Evolutionary conservation across 2,888 invertebrate species (phyloP), one percentile per base, ranked within the genome.

Genomic region (Piscicola geometra): DNA sequence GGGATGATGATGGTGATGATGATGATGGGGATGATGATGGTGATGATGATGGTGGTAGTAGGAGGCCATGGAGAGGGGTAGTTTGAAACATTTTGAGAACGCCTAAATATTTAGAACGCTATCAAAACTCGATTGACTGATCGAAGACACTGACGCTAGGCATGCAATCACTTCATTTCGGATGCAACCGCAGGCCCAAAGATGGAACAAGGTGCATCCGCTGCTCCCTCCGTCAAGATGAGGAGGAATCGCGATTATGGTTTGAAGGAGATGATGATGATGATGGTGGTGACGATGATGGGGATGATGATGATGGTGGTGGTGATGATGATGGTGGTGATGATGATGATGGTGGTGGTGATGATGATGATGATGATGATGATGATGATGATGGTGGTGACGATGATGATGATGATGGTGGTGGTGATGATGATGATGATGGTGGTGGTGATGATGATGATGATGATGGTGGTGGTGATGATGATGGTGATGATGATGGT

Each of bases 321-420:
- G 73, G 28, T 73, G 32, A 33, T 73, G 64, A 66, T 67, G 66
- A 74, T 74, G 75, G 28, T 75, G 68, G 25, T 35, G 75, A 75
- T 75, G 75, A 75, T 41, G 47, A 47, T 74, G 66, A 66, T 74
- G 74, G 60, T 66, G 74, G 32, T 33, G 66, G n/a, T 56, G 71
- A 52, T 71, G 52, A 33, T 56, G 71, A 50, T 71, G 70, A 70
- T 41, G 70, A 70, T 70, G 70, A 70, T 25, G 70, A 70, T 74
- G 74, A 75, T 71, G 75, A 75, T 71, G 75, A 71, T 71, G 47
- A 25, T 71, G 71, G 36, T 36, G 47, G 25, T 71, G 71, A 71
- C 36, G 71, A 41, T 71, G 71, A 71, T 71, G 47, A 41, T 36
- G 71, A 71, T 71, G 71, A 71, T 21, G 71, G 36, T 41, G 71